These are phyloP conservation scores for Phytoseiulus persimilis DNA, from an alignment of 2,888 invertebrate species.

Conservation along the genomic window DNA sequence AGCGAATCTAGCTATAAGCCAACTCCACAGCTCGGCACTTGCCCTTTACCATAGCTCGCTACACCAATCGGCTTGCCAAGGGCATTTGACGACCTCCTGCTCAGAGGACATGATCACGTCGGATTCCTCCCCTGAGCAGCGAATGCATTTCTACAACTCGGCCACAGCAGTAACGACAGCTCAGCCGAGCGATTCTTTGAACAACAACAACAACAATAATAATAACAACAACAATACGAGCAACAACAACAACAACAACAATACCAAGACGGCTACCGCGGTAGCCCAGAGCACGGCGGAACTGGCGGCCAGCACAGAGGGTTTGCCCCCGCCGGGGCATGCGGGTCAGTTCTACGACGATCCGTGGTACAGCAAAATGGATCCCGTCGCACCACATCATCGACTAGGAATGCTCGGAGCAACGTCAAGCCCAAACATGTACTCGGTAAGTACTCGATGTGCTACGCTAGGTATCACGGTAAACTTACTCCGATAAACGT, in stretches of 20 bases:
- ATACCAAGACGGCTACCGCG: not conserved
- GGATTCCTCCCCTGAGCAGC: constrained; percentile 30
- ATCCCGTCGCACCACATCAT: constrained; percentile 19
- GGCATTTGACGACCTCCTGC: not conserved
- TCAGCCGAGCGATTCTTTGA: constrained; percentile 10
- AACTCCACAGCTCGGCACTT: constrained; percentile 7
- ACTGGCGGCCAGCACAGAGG: constrained; percentile 36
- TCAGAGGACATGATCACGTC: constrained; percentile 35
- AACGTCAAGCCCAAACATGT: constrained; percentile 35
- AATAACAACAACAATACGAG: constrained; percentile 24
- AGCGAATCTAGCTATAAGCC: constrained; percentile 17
- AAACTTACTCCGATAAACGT: too few species aligned
- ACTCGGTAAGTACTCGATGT: constrained; percentile 13
- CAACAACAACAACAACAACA: constrained; percentile 29
- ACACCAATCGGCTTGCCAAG: not conserved
- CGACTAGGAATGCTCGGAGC: constrained; percentile 36
- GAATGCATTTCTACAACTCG: constrained; percentile 36
- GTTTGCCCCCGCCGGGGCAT: constrained; percentile 25
- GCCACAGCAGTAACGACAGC: not conserved
- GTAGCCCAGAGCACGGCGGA: constrained; percentile 37
- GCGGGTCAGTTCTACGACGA: constrained; percentile 32
- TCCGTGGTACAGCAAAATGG: constrained; percentile 33
- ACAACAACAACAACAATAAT: constrained; percentile 24
- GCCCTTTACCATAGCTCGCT: constrained; percentile 8
- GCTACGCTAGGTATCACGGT: too few species aligned